phyloP scores from a whole-genome alignment of 2,797 vertebrate species.

The Cyprinodon diabolis region DNA sequence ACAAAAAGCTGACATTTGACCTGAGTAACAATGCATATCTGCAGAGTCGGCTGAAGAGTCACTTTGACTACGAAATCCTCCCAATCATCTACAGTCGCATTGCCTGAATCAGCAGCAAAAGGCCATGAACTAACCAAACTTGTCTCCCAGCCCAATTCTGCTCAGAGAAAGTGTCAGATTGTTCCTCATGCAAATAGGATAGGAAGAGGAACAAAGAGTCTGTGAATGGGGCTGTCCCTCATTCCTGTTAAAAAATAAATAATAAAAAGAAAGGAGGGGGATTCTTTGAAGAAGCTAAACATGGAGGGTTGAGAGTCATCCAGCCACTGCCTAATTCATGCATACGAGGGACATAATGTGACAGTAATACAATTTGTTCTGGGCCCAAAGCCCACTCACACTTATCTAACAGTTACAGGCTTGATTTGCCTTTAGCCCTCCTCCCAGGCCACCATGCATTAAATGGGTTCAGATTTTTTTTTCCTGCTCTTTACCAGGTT shows the following conservation, averaged over 20 bases:
- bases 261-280: conserved; percentile 24
- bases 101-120: conserved; percentile 68
- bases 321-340: conserved; percentile 74
- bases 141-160: conserved; percentile 54
- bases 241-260: conserved; percentile 48
- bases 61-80: conserved; percentile 44
- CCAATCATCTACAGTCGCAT: conserved; percentile 46
- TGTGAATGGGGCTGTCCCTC: conserved; percentile 42
- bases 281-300: conserved; percentile 45
- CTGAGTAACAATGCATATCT: conserved; percentile 59
- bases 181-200: conserved; percentile 68
- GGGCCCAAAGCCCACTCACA: conserved; percentile 75
- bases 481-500: conserved; percentile 57
- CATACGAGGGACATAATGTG: conserved; percentile 75
- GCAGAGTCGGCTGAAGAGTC: conserved; percentile 58
- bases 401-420: conserved; percentile 71
- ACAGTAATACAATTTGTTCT: conserved; percentile 81
- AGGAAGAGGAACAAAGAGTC: conserved; percentile 37
- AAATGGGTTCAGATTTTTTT: conserved; percentile 45
- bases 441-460: conserved; percentile 60
- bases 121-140: conserved; percentile 61
- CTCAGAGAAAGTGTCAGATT: conserved; percentile 67
- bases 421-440: conserved; percentile 65
- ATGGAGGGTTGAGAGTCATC: conserved; percentile 44
- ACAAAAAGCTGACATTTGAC: conserved; percentile 61